Evolutionary conservation across 1,140 invertebrate species (phyloP).

Genomic region (Galleria mellonella): DNA sequence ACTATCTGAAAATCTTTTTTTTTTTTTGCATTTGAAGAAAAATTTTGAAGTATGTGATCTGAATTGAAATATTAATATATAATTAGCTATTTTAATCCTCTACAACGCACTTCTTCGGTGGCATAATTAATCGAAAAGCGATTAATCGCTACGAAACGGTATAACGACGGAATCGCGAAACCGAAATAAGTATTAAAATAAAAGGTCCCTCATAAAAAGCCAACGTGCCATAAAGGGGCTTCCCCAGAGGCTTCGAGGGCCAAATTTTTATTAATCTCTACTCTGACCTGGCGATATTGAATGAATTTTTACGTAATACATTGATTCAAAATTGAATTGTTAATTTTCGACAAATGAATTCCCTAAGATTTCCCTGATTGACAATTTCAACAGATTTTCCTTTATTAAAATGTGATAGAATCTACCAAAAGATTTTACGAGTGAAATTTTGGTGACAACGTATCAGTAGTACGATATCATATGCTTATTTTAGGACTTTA

Average conservation of each 20-base stretch:
- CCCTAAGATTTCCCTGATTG: neutral
- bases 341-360: slow-evolving; percentile 24
- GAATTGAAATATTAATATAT: neutral
- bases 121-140: slow-evolving; percentile 41
- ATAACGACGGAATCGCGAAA: slow-evolving; percentile 42
- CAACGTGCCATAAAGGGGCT: slow-evolving; percentile 53
- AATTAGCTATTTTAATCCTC: neutral
- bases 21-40: neutral
- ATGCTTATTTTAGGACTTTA: too few relatives aligned
- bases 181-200: slow-evolving; percentile 54
- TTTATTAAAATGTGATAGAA: too few relatives aligned
- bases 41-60: neutral
- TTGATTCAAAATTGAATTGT: slow-evolving; percentile 47
- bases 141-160: slow-evolving; percentile 38
- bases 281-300: slow-evolving; percentile 34
- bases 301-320: slow-evolving; percentile 37
- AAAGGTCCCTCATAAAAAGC: slow-evolving; percentile 56
- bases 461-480: too few relatives aligned
- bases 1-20: neutral
- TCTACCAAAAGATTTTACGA: too few relatives aligned
- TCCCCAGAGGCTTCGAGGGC: slow-evolving; percentile 40
- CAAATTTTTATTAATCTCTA: slow-evolving; percentile 62
- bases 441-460: too few relatives aligned
- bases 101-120: slow-evolving; percentile 12
- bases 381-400: neutral